Evolutionary conservation across 2,888 invertebrate species (phyloP), one percentile per base, ranked within the genome.

Genomic region (Plusia festucae): DNA sequence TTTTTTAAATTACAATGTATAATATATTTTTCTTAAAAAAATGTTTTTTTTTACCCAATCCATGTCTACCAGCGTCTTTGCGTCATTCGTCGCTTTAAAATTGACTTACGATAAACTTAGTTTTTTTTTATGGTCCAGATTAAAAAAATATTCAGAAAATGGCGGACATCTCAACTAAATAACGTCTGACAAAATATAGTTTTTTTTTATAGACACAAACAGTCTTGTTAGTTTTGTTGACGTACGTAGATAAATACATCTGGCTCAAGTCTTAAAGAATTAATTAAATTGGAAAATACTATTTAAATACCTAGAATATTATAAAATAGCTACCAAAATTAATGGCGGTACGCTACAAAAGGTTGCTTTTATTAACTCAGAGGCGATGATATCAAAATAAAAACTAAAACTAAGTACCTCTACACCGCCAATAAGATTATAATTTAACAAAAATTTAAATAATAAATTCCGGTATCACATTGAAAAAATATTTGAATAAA

Each of bases 271-370:
- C 57, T 65, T 54, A 44, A 54, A 60, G 11, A 24, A 24, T 24
- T 56, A 61, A 30, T 30, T 30, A 9, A 57, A 60, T 51, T 44
- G 34, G 16, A n/a, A 46, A 53, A 60, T 68, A 77, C 58, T 68
- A 60, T 9, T 54, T 58, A 61, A 18, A 30, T 71, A 52, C 40
- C 22, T 60, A 58, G 52, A 13, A 60, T 65, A 78, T 53, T 68
- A 78, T 51, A 73, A 75, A 73, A 77, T 75, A 73, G 78, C 75
- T 78, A 64, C 76, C 70, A 53, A 44, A 61, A 44, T 24, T 63
- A 75, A 76, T 68, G 79, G 66, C 60, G 61, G 18, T 60, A 46
- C 44, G 60, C 58, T 53, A 53, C 15, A 34, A 16, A 51, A 60
- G 73, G 53, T 30, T 60, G 57, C 62, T 62, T 65, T 57, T 66